Evolutionary conservation across 2,113 vertebrate genomes (phyloP).

Genomic region (Laticauda colubrina): DNA sequence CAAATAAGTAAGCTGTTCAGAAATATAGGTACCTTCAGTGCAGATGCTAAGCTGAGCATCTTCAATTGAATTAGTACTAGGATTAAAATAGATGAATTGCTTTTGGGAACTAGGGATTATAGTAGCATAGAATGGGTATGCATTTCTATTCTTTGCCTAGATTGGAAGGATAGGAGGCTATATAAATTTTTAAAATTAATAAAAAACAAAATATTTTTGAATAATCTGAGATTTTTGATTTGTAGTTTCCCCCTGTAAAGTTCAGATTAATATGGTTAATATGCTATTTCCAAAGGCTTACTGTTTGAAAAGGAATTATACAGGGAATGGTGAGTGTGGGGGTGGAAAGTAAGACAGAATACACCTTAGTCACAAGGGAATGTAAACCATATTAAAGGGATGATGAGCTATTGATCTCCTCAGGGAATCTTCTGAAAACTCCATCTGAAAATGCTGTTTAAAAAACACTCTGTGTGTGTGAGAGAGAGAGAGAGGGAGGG

Average conservation of each 20-base stretch:
- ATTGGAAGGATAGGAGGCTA: background rate
- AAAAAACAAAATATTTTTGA: slow-evolving; percentile 46
- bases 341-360: background rate
- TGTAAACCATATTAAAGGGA: slow-evolving; percentile 2
- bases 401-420: slow-evolving; percentile 32
- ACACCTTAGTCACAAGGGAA: background rate
- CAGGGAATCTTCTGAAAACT: background rate
- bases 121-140: slow-evolving; percentile 38
- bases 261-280: background rate
- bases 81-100: slow-evolving; percentile 25
- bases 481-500: too few species aligned
- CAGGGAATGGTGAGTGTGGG: background rate
- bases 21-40: slow-evolving; percentile 12
- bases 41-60: slow-evolving; percentile 11
- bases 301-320: background rate
- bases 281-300: background rate
- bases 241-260: background rate
- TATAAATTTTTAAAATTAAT: background rate
- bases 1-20: slow-evolving; percentile 23
- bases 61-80: slow-evolving; percentile 51
- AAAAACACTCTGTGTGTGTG: background rate
- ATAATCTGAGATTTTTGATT: slow-evolving; percentile 25
- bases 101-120: slow-evolving; percentile 28
- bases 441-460: slow-evolving; percentile 5
- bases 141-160: background rate